Base-by-base conservation (phyloP, 2,888 invertebrate genomes). In the Drosophila siamana region DNA sequence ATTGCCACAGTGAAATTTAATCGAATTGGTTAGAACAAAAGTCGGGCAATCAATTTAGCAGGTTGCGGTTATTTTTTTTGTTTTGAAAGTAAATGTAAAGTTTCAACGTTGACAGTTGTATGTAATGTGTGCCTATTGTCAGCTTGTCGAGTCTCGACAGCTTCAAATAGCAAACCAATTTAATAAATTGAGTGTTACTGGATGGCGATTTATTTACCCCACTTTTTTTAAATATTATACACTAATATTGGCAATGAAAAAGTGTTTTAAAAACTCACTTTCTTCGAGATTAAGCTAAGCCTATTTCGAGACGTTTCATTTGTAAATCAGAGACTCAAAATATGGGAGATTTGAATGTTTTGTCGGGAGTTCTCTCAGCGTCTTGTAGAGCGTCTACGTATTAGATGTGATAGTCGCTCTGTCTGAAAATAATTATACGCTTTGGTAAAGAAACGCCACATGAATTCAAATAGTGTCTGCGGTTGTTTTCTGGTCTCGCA, bases 391-490 rank as follows among this genome's bases (percentile, higher is more conserved):
- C 4, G 11, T 19, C 19, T 19, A 19, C 19, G 3, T n/a, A 33
- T 33, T 33, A 33, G 33, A 33, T 33, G 33, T n/a, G 36, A 38
- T 38, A 38, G 36, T 30, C 51, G 59, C 13, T 61, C 44, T 43
- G 51, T 38, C 41, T 61, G 46, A 41, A 62, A 54, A 74, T 72
- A 74, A 70, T 57, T 64, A 69, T 47, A 48, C 38, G 61, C 51
- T 71, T 52, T 52, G 62, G 22, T 52, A 11, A 57, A 50, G 62
- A 50, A 74, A 74, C 72, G 54, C 52, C 63, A 59, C 54, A 69
- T 73, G 72, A 69, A 69, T 59, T 36, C 69, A 69, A 59, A 69
- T 50, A 24, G 38, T 59, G 47, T 48, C 57, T 64, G 50, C 70
- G 70, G 55, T 59, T 56, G 64, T 59, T 40, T 59, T 48, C 48